phyloP scores from a whole-genome alignment of 2,797 vertebrate genomes.

The Siniperca scherzeri region DNA sequence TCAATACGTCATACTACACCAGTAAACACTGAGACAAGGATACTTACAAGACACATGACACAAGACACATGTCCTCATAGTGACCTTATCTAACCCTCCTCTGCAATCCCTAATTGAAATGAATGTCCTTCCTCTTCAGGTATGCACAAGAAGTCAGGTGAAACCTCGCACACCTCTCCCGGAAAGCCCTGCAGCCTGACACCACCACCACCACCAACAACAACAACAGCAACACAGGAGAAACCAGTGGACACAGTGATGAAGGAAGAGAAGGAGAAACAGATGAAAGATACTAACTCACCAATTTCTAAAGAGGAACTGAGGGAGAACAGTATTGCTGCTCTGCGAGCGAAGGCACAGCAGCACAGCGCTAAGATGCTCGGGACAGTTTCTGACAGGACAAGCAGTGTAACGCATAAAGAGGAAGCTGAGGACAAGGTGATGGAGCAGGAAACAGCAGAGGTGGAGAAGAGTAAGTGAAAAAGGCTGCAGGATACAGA shows the following conservation, averaged over 20 bases:
- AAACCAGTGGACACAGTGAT: constrained; percentile 83
- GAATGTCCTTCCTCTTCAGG: constrained; percentile 89
- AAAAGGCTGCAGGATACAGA: not conserved
- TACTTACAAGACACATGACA: not conserved
- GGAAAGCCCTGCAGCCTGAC: constrained; percentile 89
- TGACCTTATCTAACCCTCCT: constrained; percentile 69
- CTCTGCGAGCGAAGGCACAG: constrained; percentile 95
- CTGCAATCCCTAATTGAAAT: constrained; percentile 91
- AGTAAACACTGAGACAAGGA: not conserved
- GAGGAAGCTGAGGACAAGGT: constrained; percentile 53
- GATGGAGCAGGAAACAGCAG: constrained; percentile 41
- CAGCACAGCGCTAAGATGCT: constrained; percentile 98
- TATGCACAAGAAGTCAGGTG: constrained; percentile 99
- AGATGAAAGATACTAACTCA: constrained; percentile 81
- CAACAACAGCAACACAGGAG: constrained; percentile 76
- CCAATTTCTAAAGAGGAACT: constrained; percentile 95
- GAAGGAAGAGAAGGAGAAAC: constrained; percentile 82
- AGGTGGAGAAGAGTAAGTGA: constrained; percentile 61
- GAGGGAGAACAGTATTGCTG: constrained; percentile 97
- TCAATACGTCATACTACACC: not conserved
- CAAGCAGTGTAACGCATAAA: constrained; percentile 32
- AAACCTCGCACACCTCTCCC: constrained; percentile 89
- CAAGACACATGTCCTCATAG: not conserved
- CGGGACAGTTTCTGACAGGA: constrained; percentile 85
- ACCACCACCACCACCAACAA: constrained; percentile 81